These are phyloP conservation scores for Pseudonaja textilis DNA, from an alignment of 2,113 vertebrate genomes.

Conservation along the genomic window DNA sequence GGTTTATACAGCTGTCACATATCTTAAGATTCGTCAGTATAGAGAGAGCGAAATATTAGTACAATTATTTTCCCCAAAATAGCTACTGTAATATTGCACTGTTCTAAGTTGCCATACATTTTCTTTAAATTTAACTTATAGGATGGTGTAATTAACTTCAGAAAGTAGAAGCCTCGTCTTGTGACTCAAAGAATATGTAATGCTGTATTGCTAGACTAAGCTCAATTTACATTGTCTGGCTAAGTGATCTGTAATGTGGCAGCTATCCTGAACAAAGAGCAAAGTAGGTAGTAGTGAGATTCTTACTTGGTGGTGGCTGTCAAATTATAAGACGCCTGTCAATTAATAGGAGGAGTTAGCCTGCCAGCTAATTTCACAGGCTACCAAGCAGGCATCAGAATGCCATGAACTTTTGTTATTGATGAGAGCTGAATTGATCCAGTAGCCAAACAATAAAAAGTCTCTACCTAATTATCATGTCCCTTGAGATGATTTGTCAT, in stretches of 20 bases:
- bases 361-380: background rate
- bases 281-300: background rate
- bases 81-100: fast-evolving
- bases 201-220: background rate
- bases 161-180: background rate
- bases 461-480: background rate
- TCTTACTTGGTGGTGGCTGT: background rate
- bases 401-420: background rate
- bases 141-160: fast-evolving
- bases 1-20: background rate
- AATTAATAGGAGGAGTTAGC: background rate
- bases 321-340: background rate
- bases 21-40: background rate
- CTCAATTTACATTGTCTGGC: background rate
- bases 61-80: background rate
- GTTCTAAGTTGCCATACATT: background rate
- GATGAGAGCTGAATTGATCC: background rate
- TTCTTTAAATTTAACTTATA: background rate
- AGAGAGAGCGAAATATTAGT: background rate
- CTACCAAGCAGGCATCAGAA: background rate
- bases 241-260: background rate
- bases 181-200: background rate
- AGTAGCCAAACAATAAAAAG: background rate
- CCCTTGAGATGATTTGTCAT: background rate
- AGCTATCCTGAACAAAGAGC: background rate